Evolutionary conservation across 2,113 vertebrate species (phyloP), one percentile per base, ranked within the genome.

Genomic region (Ciconia maguari): DNA sequence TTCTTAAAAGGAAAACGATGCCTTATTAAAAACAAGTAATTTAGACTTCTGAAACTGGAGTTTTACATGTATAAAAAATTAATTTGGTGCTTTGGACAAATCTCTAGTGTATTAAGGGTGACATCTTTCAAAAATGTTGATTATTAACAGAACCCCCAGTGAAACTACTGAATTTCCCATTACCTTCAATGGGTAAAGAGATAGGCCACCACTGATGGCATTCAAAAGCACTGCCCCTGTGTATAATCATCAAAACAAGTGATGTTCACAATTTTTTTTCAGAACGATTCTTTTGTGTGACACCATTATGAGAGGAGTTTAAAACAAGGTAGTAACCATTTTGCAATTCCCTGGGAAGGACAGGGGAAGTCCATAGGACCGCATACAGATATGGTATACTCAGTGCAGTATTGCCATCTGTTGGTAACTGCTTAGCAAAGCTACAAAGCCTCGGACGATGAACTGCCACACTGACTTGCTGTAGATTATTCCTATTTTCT

Each of bases 371-470:
- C n/a, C 52, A 0, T 2, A 24, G 38, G 7, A 2, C 9, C 3
- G 24, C 29, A 5, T 5, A 21, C 42, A 3, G 26, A 5, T 7
- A 19, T 26, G 5, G 25, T 34, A 84, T 90, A 24, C 57, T 29
- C 92, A 6, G 81, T 84, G 80, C 92, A 25, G 86, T 46, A 52
- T 30, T 93, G 96, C 96, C 96, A 97, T 84, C 96, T 97, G 77
- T 87, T 65, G 96, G 94, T 21, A 4, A 27, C 6, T 3, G 69
- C 29, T 32, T 24, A 27, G 46, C 80, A 42, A 55, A 38, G 86
- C 93, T 58, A 10, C 32, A 41, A 11, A 57, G 52, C 68, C 30
- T 22, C 11, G 61, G 34, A 26, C 8, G 3, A 8, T 30, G 24
- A 36, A 10, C 27, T 6, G 34, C 57, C 34, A 13, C 26, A 2